Evolutionary conservation across 2,797 vertebrate genomes (phyloP).

Genomic region (Rhinichthys osculus): DNA sequence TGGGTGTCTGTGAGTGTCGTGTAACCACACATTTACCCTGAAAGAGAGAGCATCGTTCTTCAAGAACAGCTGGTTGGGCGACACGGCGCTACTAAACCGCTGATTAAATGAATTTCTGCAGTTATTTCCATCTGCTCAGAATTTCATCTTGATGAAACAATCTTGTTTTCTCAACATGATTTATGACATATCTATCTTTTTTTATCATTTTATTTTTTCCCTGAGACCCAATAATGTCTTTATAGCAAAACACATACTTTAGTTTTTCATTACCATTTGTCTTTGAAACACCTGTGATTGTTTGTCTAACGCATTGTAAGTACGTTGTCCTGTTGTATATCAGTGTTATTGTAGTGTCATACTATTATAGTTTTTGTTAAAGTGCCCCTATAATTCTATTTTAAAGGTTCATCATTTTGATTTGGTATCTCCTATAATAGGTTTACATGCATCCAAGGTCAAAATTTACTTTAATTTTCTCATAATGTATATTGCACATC

Average conservation of each 20-base stretch:
- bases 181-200: not conserved
- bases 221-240: not conserved
- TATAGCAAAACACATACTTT: not conserved
- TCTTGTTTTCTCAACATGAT: slow-evolving; percentile 12
- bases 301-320: not conserved
- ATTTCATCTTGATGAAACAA: slow-evolving; percentile 12
- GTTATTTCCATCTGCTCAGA: slow-evolving; percentile 28
- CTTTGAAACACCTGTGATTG: no score
- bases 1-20: not conserved
- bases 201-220: not conserved
- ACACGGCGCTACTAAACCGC: not conserved
- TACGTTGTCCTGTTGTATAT: not conserved
- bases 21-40: not conserved
- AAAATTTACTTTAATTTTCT: not conserved
- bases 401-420: not conserved
- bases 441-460: not conserved
- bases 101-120: slow-evolving; percentile 19
- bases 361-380: not conserved
- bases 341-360: not conserved
- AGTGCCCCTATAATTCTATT: not conserved
- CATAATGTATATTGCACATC: not conserved
- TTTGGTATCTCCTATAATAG: not conserved
- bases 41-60: not conserved
- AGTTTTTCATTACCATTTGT: not conserved
- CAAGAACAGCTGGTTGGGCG: slow-evolving; percentile 6